phyloP scores from a whole-genome alignment of 2,888 invertebrate species.

The Physocephala rufipes region DNA sequence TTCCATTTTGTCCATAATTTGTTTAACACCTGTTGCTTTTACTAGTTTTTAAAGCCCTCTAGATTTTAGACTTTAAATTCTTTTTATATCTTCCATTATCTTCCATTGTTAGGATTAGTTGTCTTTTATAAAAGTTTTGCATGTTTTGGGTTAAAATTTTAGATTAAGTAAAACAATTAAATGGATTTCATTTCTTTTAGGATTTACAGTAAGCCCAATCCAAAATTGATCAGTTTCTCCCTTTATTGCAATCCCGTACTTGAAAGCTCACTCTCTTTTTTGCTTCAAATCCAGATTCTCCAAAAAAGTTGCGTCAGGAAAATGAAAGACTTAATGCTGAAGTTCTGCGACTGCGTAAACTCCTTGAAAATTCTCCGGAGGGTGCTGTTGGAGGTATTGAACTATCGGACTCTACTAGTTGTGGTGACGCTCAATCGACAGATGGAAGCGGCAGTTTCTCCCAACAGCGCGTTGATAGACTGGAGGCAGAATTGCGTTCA shows the following conservation, averaged over 20 bases:
- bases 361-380: conserved; percentile 70
- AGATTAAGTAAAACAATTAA: no score
- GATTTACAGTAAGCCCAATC: no score
- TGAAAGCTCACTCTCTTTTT: no score
- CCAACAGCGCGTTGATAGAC: conserved; percentile 67
- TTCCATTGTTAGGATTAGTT: not conserved
- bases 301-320: conserved; percentile 69
- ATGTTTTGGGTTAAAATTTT: not conserved
- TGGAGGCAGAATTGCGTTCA: conserved; percentile 64
- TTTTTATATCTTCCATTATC: not conserved
- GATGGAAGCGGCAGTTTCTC: conserved; percentile 58
- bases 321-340: conserved; percentile 76
- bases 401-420: conserved; percentile 60
- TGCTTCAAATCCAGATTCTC: conserved; percentile 51
- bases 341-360: conserved; percentile 59
- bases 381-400: conserved; percentile 68
- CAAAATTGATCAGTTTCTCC: not conserved
- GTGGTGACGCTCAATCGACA: conserved; percentile 66
- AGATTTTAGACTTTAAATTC: not conserved
- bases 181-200: no score
- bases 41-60: not conserved
- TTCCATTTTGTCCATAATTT: not conserved
- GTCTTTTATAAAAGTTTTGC: not conserved
- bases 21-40: not conserved
- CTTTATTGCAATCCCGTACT: not conserved